These are phyloP conservation scores for Odontomachus brunneus DNA, from an alignment of 1,140 invertebrate genomes.

Conservation along the genomic window DNA sequence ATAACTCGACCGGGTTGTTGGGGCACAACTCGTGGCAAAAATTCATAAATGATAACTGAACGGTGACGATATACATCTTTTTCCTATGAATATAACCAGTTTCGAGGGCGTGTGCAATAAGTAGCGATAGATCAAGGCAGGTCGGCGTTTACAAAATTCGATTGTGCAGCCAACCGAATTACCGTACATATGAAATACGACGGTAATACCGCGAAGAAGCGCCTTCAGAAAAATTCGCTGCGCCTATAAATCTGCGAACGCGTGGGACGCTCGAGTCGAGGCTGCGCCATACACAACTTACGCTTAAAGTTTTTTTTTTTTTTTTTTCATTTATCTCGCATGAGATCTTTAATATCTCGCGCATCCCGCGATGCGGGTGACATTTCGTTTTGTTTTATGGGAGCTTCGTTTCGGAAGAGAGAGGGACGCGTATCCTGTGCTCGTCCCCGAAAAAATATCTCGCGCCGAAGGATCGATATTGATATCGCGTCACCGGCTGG, in stretches of 20 bases:
- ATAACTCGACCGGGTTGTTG: not conserved
- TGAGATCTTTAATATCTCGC: slow-evolving; percentile 9
- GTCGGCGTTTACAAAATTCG: not conserved
- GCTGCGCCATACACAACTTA: no score
- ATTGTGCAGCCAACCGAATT: not conserved
- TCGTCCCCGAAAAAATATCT: slow-evolving; percentile 21
- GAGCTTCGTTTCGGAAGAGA: slow-evolving; percentile 7
- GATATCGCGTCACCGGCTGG: slow-evolving; percentile 36
- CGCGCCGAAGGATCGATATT: slow-evolving; percentile 22
- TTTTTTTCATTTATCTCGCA: no score
- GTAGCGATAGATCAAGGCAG: not conserved
- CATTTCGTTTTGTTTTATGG: not conserved
- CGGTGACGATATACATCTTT: not conserved
- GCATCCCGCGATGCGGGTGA: not conserved
- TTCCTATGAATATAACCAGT: not conserved
- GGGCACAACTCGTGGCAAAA: not conserved
- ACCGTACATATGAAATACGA: not conserved
- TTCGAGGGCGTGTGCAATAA: not conserved
- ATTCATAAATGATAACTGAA: not conserved
- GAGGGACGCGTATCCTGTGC: not conserved
- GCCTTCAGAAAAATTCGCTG: no score
- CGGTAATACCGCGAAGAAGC: no score
- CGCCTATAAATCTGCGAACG: no score
- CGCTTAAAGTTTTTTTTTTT: no score
- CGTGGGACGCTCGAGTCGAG: no score